Evolutionary conservation across 2,888 invertebrate species (phyloP), one percentile per base, ranked within the genome.

Genomic region (Operophtera brumata): DNA sequence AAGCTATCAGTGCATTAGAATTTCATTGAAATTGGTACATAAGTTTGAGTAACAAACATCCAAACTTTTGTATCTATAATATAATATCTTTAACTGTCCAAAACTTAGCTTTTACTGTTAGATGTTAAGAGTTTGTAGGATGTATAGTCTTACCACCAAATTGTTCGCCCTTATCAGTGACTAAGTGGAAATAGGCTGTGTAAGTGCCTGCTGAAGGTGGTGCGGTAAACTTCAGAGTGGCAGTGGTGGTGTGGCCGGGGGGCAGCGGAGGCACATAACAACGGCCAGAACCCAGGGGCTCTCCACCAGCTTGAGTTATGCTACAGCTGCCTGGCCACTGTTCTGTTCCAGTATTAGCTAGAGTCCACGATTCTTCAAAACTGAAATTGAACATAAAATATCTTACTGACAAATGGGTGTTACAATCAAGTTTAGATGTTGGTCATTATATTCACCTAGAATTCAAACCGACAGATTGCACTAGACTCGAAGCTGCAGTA

Each of bases 161-260:
- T 84, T 95, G 96, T 70, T 95, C 93, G 59, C 97, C 97, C 70
- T 94, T 94, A 36, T 96, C 92, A 54, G 97, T 96, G 73, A 94
- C 94, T 91, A 98, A 92, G 74, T 97, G 93, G 94, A 98, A 99
- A 90, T 96, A 95, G 66, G 96, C 96, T 82, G 95, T 93, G 82
- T 95, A 96, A 12, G 93, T 92, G 9, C 96, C 97, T 36, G 94
- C 91, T 52, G 87, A 79, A 10, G 91, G 84, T 7, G 98, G 98
- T 74, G 96, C 96, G 46, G 92, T 92, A 91, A 98, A 93, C 70
- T 95, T 94, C 59, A 98, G 91, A 67, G 93, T 92, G 49, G 98
- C 90, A 73, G 95, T 94, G 49, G 93, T 93, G 49, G 93, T 92
- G 76, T 96, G 94, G 55, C 95, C 95, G 3, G 97, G 95, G 57